Evolutionary conservation across 2,797 vertebrate genomes (phyloP), one percentile per base, ranked within the genome.

Genomic region (Cossypha niveicapilla): DNA sequence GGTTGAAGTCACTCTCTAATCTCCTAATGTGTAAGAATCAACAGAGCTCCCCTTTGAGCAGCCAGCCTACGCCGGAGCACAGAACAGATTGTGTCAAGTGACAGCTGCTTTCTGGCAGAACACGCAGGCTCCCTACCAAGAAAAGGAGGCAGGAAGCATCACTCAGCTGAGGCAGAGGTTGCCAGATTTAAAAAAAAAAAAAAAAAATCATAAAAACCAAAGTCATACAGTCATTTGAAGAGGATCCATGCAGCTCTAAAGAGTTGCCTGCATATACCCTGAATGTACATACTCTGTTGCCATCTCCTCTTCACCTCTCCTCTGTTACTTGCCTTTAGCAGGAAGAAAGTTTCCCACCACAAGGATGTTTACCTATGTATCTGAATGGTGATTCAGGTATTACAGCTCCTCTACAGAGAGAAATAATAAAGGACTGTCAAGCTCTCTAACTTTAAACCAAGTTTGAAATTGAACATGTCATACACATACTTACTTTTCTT

Each of bases 71-170:
- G 86, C 92, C 0, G 1, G 93, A 92, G 93, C 83, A 91, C 88
- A 91, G 91, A 95, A 95, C 91, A 93, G 96, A 93, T 88, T 94
- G 93, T 95, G 93, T 97, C 92, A 91, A 93, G 91, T 95, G 93
- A 96, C 96, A 96, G 96, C 96, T 95, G 95, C 96, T 94, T 95
- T 93, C 89, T 94, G 96, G 96, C 96, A 94, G 92, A 93, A 95
- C 92, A 90, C 0, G 13, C 72, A 86, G 86, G 94, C 95, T 94
- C 88, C 73, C 80, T 71, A 95, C 92, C 89, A 94, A 95, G 91
- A 97, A 87, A 62, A 41, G 60, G 84, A 91, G 90, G 82, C 96
- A 97, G 94, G 95, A 97, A 96, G 72, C 92, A 93, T 86, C 94
- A 87, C 81, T 94, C 94, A 95, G 30, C 77, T 67, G 92, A 1